These are phyloP conservation scores for Mamestra brassicae DNA, from an alignment of 2,888 invertebrate genomes.

Conservation along the genomic window DNA sequence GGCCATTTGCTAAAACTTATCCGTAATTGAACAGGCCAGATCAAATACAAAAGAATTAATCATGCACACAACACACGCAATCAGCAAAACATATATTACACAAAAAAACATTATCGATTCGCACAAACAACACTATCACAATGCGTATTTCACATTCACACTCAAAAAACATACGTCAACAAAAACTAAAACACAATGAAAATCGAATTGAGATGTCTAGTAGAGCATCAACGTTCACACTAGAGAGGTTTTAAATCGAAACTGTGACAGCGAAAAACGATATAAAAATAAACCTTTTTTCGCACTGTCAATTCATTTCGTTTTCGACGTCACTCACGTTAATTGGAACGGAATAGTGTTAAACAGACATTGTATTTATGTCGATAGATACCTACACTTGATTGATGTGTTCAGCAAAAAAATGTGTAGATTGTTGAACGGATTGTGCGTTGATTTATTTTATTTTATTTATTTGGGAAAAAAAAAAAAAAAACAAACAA, in stretches of 20 bases:
- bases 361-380: constrained; percentile 48
- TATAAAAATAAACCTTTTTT: constrained; percentile 22
- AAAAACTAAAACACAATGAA: constrained; percentile 39
- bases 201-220: constrained; percentile 58
- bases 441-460: constrained; percentile 43
- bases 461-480: no score
- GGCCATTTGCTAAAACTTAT: background rate
- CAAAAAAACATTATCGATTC: background rate
- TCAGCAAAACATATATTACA: background rate
- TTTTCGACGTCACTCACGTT: constrained; percentile 44
- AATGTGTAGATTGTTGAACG: constrained; percentile 48
- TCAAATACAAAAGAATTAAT: background rate
- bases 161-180: constrained; percentile 8
- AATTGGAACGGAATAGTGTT: constrained; percentile 63
- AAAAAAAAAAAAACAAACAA: no score
- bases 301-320: constrained; percentile 44
- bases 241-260: constrained; percentile 47
- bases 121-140: constrained; percentile 23
- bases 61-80: background rate
- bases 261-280: constrained; percentile 22
- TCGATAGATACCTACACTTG: constrained; percentile 46
- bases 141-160: constrained; percentile 11
- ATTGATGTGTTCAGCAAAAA: constrained; percentile 40
- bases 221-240: constrained; percentile 36
- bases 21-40: background rate